Conservation (phyloP, 92 coral and sea anemone species). For the Palythoa heliodiscus region DNA sequence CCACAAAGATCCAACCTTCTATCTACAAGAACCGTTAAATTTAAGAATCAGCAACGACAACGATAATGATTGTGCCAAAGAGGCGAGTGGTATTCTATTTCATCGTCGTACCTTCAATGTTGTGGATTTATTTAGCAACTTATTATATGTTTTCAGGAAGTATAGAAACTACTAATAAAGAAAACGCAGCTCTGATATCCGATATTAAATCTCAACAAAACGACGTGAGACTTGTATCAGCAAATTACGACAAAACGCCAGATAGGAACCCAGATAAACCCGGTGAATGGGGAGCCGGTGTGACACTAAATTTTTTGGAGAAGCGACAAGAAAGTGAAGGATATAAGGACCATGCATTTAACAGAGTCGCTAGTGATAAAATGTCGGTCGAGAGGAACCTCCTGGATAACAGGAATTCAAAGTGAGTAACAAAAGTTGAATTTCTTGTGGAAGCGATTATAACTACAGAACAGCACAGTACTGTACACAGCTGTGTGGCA, state of each 20-base stretch:
- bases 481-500: too few relatives aligned
- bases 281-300: constrained; percentile 92
- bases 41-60: not conserved
- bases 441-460: not conserved
- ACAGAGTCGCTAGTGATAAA: constrained; percentile 92
- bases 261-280: constrained; percentile 91
- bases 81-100: constrained; percentile 83
- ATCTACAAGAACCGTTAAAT: not conserved
- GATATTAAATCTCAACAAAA: constrained; percentile 21
- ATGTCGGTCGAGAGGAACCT: constrained; percentile 88
- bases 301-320: constrained; percentile 83
- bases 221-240: constrained; percentile 18
- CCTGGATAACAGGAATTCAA: constrained; percentile 79
- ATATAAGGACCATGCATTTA: constrained; percentile 86
- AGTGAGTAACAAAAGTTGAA: constrained; percentile 65
- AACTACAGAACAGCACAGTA: too few relatives aligned
- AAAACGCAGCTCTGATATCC: not conserved
- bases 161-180: constrained; percentile 27
- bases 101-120: constrained; percentile 76
- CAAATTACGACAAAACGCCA: constrained; percentile 85
- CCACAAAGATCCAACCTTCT: not conserved
- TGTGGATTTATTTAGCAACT: constrained; percentile 87
- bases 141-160: constrained; percentile 71
- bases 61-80: constrained; percentile 79
- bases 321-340: constrained; percentile 92